Conservation (phyloP, 2,113 vertebrate species). For the Bos taurus region DNA sequence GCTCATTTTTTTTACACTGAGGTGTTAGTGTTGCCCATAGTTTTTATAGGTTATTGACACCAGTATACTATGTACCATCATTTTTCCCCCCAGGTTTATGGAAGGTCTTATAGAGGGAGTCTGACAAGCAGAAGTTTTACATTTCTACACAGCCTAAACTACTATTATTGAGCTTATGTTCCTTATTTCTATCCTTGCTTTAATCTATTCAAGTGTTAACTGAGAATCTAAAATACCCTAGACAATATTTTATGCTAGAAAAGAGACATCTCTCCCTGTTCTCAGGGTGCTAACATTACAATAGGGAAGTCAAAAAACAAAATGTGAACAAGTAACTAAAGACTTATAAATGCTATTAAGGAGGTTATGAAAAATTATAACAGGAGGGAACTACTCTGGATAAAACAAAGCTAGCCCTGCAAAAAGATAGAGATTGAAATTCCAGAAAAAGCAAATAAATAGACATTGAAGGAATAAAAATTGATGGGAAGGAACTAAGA, state of each 20-base stretch:
- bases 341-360: neutral
- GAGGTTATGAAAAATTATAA: neutral
- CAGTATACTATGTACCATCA: neutral
- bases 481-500: neutral
- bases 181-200: neutral
- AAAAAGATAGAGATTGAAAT: neutral
- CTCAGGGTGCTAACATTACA: neutral
- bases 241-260: neutral
- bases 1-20: neutral
- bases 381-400: neutral
- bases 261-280: neutral
- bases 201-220: neutral
- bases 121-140: neutral
- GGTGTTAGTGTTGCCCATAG: neutral
- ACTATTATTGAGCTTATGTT: neutral
- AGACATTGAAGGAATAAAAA: neutral
- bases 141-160: neutral
- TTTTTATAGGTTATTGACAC: neutral
- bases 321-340: neutral
- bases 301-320: neutral
- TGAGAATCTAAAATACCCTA: neutral
- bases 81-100: neutral
- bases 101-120: neutral
- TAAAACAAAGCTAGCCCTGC: neutral
- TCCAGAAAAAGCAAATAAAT: neutral